These are phyloP conservation scores for Pachypeltis micranthus DNA, from an alignment of 1,140 invertebrate genomes.

Conservation along the genomic window DNA sequence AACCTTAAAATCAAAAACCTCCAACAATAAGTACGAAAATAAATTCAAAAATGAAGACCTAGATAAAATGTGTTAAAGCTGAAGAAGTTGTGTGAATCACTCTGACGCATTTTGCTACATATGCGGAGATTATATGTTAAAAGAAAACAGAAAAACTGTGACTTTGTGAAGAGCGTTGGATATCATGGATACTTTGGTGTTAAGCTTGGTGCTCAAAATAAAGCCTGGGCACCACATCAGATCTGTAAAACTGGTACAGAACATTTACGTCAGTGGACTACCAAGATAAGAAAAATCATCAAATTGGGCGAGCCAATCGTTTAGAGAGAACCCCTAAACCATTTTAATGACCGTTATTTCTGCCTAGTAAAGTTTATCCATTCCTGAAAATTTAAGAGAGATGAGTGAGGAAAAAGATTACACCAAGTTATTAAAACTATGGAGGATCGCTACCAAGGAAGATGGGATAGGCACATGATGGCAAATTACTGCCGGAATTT, in stretches of 20 bases:
- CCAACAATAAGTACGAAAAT: no score
- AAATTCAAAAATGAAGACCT: no score
- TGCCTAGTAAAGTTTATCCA: conserved; percentile 1
- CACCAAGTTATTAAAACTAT: no score
- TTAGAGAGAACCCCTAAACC: conserved; percentile 1
- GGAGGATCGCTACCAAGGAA: no score
- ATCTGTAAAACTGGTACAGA: conserved; percentile 1
- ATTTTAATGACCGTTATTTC: conserved; percentile 10
- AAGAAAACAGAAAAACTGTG: background rate
- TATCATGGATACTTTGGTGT: background rate
- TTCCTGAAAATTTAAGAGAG: no score
- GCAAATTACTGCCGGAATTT: no score
- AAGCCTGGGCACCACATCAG: background rate
- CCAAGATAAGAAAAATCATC: no score
- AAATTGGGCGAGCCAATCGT: background rate
- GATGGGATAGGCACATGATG: no score
- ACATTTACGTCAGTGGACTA: no score
- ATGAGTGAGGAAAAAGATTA: no score
- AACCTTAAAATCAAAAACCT: no score
- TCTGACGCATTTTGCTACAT: background rate
- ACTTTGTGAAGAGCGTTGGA: no score
- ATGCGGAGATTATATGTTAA: background rate
- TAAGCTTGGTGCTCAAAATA: background rate
- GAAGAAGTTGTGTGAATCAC: background rate
- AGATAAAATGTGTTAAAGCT: background rate